Evolutionary conservation across 2,888 invertebrate species (phyloP).

Genomic region (Xylophagus ater): DNA sequence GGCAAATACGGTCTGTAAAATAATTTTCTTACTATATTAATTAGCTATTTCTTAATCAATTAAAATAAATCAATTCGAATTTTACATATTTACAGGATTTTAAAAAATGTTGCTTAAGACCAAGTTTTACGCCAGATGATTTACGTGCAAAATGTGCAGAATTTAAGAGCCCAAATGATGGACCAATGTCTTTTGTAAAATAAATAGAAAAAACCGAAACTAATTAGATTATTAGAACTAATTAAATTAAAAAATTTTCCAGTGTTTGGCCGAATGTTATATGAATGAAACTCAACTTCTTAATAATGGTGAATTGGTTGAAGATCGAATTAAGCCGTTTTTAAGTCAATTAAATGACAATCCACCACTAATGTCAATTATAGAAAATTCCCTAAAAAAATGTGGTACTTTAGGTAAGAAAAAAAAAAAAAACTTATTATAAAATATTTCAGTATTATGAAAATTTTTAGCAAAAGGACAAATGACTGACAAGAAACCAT

Average conservation of each 20-base stretch:
- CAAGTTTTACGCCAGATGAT: background rate
- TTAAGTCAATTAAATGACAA: background rate
- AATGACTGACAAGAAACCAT: background rate
- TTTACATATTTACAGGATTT: background rate
- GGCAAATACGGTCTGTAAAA: too few relatives aligned
- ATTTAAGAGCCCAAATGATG: too few relatives aligned
- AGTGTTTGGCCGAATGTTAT: constrained; percentile 8
- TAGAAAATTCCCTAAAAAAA: constrained; percentile 3
- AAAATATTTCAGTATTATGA: background rate
- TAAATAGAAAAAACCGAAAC: too few relatives aligned
- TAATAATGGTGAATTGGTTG: background rate
- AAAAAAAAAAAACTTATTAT: background rate
- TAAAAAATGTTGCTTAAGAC: background rate
- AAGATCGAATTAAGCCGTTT: constrained; percentile 4
- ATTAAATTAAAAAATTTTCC: too few relatives aligned
- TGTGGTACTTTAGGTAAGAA: constrained; percentile 5
- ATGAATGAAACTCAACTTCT: constrained; percentile 4
- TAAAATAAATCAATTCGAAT: background rate
- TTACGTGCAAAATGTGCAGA: background rate
- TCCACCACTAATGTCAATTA: constrained; percentile 1
- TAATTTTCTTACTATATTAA: too few relatives aligned
- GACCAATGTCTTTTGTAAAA: too few relatives aligned
- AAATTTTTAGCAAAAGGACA: constrained; percentile 7
- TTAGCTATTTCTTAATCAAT: too few relatives aligned
- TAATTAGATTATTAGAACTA: too few relatives aligned